A percentile compares a stretch with the other conserved stretches of the same genome.
These are phyloP conservation scores for Ophion ellenae DNA, from an alignment of 2,888 invertebrate genomes.

Conservation along the genomic window DNA sequence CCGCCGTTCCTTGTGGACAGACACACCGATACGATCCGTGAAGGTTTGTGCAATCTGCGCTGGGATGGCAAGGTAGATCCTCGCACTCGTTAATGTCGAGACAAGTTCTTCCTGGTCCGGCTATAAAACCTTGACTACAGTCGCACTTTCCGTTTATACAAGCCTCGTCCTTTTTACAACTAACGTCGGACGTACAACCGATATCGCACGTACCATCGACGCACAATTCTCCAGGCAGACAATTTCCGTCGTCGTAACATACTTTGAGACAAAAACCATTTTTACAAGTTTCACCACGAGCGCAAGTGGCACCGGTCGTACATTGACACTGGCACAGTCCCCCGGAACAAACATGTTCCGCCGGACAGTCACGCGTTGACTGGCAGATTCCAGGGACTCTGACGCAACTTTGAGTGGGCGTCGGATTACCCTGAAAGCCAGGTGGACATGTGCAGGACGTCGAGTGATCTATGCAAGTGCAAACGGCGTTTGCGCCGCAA, in stretches of 20 bases:
- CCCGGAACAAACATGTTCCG: slow-evolving; percentile 91
- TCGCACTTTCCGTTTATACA: slow-evolving; percentile 91
- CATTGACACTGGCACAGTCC: slow-evolving; percentile 92
- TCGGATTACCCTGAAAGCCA: slow-evolving; percentile 94
- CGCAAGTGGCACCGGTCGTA: slow-evolving; percentile 89
- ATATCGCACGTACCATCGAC: slow-evolving; percentile 91
- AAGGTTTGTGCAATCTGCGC: slow-evolving; percentile 91
- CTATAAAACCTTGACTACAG: slow-evolving; percentile 91
- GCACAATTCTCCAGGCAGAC: slow-evolving; percentile 95
- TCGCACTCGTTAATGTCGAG: slow-evolving; percentile 93
- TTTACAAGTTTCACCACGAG: slow-evolving; percentile 93
- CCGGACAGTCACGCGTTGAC: slow-evolving; percentile 89
- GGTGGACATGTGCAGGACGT: slow-evolving; percentile 92
- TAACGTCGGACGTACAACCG: slow-evolving; percentile 92
- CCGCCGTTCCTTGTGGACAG: slow-evolving; percentile 92
- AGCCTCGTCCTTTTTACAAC: slow-evolving; percentile 92
- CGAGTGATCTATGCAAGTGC: slow-evolving; percentile 90
- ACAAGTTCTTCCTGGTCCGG: slow-evolving; percentile 89
- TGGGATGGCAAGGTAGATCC: slow-evolving; percentile 91
- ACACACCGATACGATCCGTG: slow-evolving; percentile 92
- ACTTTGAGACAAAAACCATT: slow-evolving; percentile 92
- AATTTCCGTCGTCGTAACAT: slow-evolving; percentile 95
- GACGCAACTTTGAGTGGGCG: slow-evolving; percentile 94
- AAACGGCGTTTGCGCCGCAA: slow-evolving; percentile 94
- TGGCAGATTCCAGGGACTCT: slow-evolving; percentile 90